Evolutionary conservation across 2,113 vertebrate species (phyloP), one percentile per base, ranked within the genome.

Genomic region (Clarias batrachus): DNA sequence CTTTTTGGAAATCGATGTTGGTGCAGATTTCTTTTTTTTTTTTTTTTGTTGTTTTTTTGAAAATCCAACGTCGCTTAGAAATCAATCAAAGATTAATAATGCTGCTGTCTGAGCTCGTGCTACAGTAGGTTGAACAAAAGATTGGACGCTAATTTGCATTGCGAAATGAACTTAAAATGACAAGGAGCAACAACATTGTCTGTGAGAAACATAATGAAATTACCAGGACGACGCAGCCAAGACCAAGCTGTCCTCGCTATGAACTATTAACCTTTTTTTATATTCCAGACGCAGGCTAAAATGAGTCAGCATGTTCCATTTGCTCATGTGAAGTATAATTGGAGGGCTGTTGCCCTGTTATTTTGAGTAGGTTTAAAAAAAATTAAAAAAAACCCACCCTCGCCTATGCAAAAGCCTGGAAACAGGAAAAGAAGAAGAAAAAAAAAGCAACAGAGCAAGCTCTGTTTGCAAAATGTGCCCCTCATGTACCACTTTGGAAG

Each of bases 221-320:
- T 52, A 82, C 37, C 4, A 30, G 41, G 62, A 65, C 27, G 52
- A 54, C 19, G 41, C 62, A 66, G 23, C 62, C 2, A 14, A 66
- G 41, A 66, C 41, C 13, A 66, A 5, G 62, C 27, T 82, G 80
- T 82, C 81, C 81, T 54, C 62, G 10, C 3, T 27, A 66, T 66
- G 81, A 82, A 82, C 81, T 30, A n/a, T 84, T 84, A 84, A 84
- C 86, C 81, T 87, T 87, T 83, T 81, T 37, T 62, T 48, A 66
- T 85, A 78, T 78, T 78, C 33, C 23, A 68, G 62, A 30, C 19
- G n/a, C 65, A 52, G 73, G 65, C 78, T 73, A 57, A 79, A 86
- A 81, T 86, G 85, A 86, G 78, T 73, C 78, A 86, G 78, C 66
- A 60, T 81, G 30, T 73, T 27, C 54, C 78, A 71, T 81, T 86